Percentiles rank a stretch among this genome's conserved stretches.
These are phyloP conservation scores for Gadus macrocephalus DNA, from an alignment of 2,113 vertebrate genomes.

Conservation along the genomic window DNA sequence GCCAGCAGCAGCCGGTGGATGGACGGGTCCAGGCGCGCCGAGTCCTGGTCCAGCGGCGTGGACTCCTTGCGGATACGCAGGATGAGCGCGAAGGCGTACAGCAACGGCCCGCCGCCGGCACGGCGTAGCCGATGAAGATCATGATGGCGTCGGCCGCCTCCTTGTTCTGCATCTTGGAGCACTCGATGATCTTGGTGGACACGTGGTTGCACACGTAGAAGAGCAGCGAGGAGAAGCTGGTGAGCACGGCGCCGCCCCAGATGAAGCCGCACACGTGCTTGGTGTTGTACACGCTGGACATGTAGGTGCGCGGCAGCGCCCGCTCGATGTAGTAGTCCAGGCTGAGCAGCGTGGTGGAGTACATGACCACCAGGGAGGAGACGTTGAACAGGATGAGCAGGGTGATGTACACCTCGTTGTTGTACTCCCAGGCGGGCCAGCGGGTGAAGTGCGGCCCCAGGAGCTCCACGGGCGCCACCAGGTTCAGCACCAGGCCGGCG, in stretches of 20 bases:
- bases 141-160: slow-evolving; percentile 90
- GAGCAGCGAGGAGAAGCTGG: slow-evolving; percentile 93
- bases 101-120: slow-evolving; percentile 85
- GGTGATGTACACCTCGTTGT: slow-evolving; percentile 86
- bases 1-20: slow-evolving; percentile 88
- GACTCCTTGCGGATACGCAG: slow-evolving; percentile 84
- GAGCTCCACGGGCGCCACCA: slow-evolving; percentile 84
- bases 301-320: slow-evolving; percentile 90
- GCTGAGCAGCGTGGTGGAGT: slow-evolving; percentile 91
- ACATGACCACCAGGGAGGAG: slow-evolving; percentile 90
- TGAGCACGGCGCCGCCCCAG: slow-evolving; percentile 95
- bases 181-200: slow-evolving; percentile 87
- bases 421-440: slow-evolving; percentile 87
- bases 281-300: slow-evolving; percentile 97
- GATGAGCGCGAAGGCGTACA: slow-evolving; percentile 86
- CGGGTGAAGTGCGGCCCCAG: slow-evolving; percentile 81
- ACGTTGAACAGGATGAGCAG: slow-evolving; percentile 94
- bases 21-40: slow-evolving; percentile 82
- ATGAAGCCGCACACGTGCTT: slow-evolving; percentile 95
- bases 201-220: slow-evolving; percentile 95
- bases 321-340: slow-evolving; percentile 96
- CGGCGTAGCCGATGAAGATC: slow-evolving; percentile 91
- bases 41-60: slow-evolving; percentile 88
- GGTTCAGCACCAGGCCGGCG: slow-evolving; percentile 86
- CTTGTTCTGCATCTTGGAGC: slow-evolving; percentile 93